Percentiles rank a stretch among this genome's conserved stretches.
These are phyloP conservation scores for Zaprionus davidi DNA, from an alignment of 1,140 invertebrate genomes.

Conservation along the genomic window DNA sequence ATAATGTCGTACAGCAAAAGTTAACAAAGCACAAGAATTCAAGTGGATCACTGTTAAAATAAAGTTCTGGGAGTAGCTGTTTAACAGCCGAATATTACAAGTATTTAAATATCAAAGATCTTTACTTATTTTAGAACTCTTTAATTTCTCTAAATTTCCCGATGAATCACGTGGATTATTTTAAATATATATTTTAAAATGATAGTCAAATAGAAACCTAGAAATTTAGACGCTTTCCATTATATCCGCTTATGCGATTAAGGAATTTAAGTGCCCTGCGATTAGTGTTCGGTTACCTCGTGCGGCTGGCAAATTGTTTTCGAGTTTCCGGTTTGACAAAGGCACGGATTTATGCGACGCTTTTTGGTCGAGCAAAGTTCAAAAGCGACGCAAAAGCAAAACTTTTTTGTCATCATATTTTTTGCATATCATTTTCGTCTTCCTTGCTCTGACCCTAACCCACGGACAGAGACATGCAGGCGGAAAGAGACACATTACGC, in stretches of 20 bases:
- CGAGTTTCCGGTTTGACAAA: conserved; percentile 42
- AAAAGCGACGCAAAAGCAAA: conserved; percentile 57
- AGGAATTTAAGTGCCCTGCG: conserved; percentile 4
- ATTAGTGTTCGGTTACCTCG: conserved; percentile 4
- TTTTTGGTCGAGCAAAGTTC: conserved; percentile 52
- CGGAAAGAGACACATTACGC: conserved; percentile 54
- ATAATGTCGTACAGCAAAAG: conserved; percentile 60
- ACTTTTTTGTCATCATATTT: conserved; percentile 61
- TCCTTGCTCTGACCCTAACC: conserved; percentile 37
- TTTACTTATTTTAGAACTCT: too few relatives aligned
- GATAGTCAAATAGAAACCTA: too few relatives aligned
- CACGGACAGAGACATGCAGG: conserved; percentile 1
- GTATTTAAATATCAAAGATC: conserved; percentile 5
- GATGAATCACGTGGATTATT: not conserved
- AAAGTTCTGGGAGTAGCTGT: not conserved
- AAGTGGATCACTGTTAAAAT: not conserved
- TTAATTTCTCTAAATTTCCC: not conserved
- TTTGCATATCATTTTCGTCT: conserved; percentile 50
- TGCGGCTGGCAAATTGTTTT: conserved; percentile 29
- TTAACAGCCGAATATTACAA: not conserved
- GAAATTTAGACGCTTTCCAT: not conserved
- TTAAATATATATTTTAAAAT: too few relatives aligned
- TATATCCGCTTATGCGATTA: conserved; percentile 8
- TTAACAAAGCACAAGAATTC: conserved; percentile 19
- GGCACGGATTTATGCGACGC: conserved; percentile 20